phyloP scores from a whole-genome alignment of 1,140 invertebrate genomes.

The Neodiprion lecontei region DNA sequence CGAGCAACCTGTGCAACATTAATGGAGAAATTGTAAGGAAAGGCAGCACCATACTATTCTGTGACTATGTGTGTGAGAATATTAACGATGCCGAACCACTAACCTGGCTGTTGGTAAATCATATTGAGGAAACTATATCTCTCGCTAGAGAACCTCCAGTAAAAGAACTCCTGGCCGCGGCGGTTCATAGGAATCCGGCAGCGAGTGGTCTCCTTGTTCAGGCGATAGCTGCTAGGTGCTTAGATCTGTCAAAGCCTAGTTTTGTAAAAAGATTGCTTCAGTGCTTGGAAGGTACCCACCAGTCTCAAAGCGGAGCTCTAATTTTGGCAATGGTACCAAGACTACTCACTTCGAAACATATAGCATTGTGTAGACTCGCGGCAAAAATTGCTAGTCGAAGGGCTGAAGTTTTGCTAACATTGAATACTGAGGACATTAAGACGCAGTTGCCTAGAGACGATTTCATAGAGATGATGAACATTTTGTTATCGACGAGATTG shows the following conservation, averaged over 20 bases:
- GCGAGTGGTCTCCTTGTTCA: constrained; percentile 77
- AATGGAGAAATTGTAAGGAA: constrained; percentile 66
- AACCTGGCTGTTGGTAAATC: constrained; percentile 79
- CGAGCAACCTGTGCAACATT: constrained; percentile 41
- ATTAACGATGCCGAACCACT: constrained; percentile 75
- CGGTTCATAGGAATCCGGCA: constrained; percentile 69
- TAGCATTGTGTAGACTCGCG: constrained; percentile 67
- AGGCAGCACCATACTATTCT: constrained; percentile 70
- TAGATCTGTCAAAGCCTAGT: constrained; percentile 57
- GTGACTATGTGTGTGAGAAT: constrained; percentile 76
- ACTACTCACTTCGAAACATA: constrained; percentile 66
- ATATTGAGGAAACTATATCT: constrained; percentile 72
- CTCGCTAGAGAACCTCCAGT: constrained; percentile 70
- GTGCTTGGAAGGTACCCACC: constrained; percentile 73
- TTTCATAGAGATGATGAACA: constrained; percentile 64
- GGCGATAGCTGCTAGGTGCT: constrained; percentile 69
- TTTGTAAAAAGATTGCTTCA: constrained; percentile 66
- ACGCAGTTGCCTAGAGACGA: constrained; percentile 68
- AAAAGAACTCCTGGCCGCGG: constrained; percentile 66
- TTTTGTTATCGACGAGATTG: constrained; percentile 60
- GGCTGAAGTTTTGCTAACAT: constrained; percentile 69
- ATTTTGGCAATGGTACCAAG: constrained; percentile 68
- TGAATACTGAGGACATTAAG: constrained; percentile 59
- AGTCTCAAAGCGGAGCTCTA: constrained; percentile 70
- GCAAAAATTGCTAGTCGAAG: constrained; percentile 69